A percentile compares a stretch with the other conserved stretches of the same genome.
Conservation (phyloP, 2,888 invertebrate species). For the Busseola fusca region DNA sequence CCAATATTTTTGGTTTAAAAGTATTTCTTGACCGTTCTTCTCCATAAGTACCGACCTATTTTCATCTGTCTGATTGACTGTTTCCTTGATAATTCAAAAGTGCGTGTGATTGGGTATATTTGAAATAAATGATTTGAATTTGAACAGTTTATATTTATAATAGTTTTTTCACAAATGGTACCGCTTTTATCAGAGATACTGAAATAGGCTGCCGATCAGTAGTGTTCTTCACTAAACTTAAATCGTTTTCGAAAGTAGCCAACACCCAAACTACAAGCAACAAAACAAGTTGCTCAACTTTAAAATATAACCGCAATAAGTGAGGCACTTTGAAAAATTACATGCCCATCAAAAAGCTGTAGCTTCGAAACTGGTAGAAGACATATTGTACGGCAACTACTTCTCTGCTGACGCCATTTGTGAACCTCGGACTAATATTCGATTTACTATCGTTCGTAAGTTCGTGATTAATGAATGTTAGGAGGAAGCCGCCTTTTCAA, state of each 20-base stretch:
- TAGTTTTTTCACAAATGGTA: conserved; percentile 7
- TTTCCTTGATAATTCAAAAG: neutral
- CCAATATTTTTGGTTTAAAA: neutral
- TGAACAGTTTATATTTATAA: neutral
- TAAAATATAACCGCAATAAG: conserved; percentile 58
- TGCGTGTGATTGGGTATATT: neutral
- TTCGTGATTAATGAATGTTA: conserved; percentile 57
- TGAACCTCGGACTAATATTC: conserved; percentile 57
- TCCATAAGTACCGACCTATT: neutral
- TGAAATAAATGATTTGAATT: neutral
- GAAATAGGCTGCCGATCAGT: conserved; percentile 21
- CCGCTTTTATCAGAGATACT: neutral
- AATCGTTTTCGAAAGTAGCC: conserved; percentile 57
- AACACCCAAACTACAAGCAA: conserved; percentile 50
- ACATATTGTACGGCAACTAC: conserved; percentile 57
- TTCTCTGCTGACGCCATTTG: conserved; percentile 56
- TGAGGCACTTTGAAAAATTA: conserved; percentile 61
- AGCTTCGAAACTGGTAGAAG: conserved; percentile 56
- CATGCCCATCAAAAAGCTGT: conserved; percentile 56
- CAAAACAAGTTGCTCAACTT: conserved; percentile 55
- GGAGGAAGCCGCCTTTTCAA: conserved; percentile 57
- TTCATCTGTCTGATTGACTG: neutral
- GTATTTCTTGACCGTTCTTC: neutral
- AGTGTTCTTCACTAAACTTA: conserved; percentile 34
- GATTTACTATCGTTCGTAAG: conserved; percentile 52